Evolutionary conservation across 2,797 vertebrate genomes (phyloP), one percentile per base, ranked within the genome.

Genomic region (Esox masquinongy): DNA sequence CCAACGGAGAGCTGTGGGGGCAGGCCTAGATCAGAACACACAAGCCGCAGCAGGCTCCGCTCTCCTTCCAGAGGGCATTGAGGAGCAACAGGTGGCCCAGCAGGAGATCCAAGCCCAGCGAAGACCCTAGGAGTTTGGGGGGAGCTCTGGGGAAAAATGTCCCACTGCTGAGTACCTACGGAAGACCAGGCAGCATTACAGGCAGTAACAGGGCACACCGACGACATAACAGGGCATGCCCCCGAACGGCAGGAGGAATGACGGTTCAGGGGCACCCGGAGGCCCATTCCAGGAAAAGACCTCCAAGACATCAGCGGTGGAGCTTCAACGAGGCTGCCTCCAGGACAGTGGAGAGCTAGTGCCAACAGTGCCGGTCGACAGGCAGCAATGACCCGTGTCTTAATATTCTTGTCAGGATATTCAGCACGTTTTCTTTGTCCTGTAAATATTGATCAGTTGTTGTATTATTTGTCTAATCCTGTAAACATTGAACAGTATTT

Each of bases 11-110:
- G 68, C 50, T 51, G 29, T 31, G 29, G 26, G 51, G 8, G 0
- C 71, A 53, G 15, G 59, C 56, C 56, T 80, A 82, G 0, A 24
- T 78, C 26, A 16, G 76, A 72, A 74, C 79, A 77, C 76, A 77
- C 1, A 74, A 78, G 11, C 63, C 74, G 29, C 64, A 63, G 9
- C 86, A 83, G 84, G 69, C 79, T 0, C 0, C 14, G 0, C 75
- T 11, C 0, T 34, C 72, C 73, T 82, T 84, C 68, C 4, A 70
- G 81, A 87, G 17, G 72, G 73, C 78, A n/a, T 12, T 47, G 24
- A 8, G 39, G 36, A 11, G 72, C 47, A 53, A 0, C 2, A 15
- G 53, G 4, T 1, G 7, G 79, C 16, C 49, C 14, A 6, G 0
- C 0, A 31, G 29, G 3, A 31, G 29, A 31, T 31, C 29, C 29